Percentiles rank a stretch among this genome's conserved stretches.
phyloP scores from a whole-genome alignment of 2,888 invertebrate species.

The Dastarcus helophoroides region DNA sequence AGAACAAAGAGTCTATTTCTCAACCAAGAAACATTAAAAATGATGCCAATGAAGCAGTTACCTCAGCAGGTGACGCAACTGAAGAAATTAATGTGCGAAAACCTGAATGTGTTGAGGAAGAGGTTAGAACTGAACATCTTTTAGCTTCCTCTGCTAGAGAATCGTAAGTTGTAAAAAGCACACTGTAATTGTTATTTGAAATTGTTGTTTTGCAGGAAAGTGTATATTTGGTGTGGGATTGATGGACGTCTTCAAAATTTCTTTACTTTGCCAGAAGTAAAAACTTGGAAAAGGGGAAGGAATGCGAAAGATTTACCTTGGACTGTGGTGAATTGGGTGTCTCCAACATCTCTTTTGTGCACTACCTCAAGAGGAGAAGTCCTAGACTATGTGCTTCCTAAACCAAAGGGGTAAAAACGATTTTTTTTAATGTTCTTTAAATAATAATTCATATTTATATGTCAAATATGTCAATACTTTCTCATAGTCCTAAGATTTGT shows the following conservation, averaged over 20 bases:
- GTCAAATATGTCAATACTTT: too few relatives aligned
- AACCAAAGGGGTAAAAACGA: slow-evolving; percentile 19
- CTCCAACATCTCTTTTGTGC: slow-evolving; percentile 43
- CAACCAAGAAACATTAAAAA: not conserved
- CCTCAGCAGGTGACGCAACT: too few relatives aligned
- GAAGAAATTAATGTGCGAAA: not conserved
- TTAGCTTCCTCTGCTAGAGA: slow-evolving; percentile 58
- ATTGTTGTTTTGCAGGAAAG: slow-evolving; percentile 33
- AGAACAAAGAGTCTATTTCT: not conserved
- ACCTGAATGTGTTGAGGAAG: slow-evolving; percentile 15
- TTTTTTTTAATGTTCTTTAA: slow-evolving; percentile 9
- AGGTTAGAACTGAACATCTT: slow-evolving; percentile 39
- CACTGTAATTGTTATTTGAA: slow-evolving; percentile 11
- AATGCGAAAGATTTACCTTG: slow-evolving; percentile 28
- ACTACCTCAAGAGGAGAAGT: slow-evolving; percentile 51
- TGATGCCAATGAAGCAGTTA: not conserved
- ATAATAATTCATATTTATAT: too few relatives aligned
- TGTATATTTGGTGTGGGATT: slow-evolving; percentile 55
- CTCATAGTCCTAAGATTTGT: too few relatives aligned
- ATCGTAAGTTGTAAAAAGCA: slow-evolving; percentile 38
- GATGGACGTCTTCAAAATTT: slow-evolving; percentile 42
- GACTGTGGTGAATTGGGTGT: slow-evolving; percentile 49
- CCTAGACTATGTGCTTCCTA: slow-evolving; percentile 46
- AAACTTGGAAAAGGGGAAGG: slow-evolving; percentile 15
- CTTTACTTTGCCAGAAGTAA: slow-evolving; percentile 27